These are phyloP conservation scores for Pollimyrus isidori DNA, from an alignment of 2,113 vertebrate species.

Conservation along the genomic window DNA sequence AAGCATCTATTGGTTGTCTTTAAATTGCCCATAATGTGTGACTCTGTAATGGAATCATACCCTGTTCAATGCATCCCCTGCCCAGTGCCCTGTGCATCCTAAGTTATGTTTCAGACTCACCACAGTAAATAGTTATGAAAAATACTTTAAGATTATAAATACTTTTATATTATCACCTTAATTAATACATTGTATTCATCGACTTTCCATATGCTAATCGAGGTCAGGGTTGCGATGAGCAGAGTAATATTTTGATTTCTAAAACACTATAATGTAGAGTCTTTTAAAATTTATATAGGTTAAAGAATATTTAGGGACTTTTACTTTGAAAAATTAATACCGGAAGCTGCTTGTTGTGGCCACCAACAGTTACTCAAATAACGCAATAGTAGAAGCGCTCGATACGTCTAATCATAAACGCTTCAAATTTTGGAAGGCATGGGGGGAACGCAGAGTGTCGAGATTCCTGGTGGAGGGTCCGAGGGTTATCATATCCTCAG, in stretches of 20 bases:
- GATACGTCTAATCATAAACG: background rate
- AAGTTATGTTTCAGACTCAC: background rate
- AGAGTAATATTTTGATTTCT: background rate
- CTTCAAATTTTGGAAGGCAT: conserved; percentile 43
- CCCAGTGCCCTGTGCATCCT: background rate
- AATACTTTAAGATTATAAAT: background rate
- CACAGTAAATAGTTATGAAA: background rate
- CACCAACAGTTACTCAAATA: background rate
- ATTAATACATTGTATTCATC: background rate
- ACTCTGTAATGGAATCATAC: background rate
- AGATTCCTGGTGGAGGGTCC: conserved; percentile 88
- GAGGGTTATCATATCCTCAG: conserved; percentile 90
- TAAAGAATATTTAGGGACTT: background rate
- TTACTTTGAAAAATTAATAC: background rate
- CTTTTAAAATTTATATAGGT: background rate
- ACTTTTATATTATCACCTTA: background rate
- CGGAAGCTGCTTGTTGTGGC: background rate
- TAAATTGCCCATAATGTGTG: background rate
- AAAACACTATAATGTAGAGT: background rate
- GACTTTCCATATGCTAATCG: background rate
- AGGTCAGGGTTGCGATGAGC: background rate
- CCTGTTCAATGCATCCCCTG: background rate
- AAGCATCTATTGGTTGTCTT: background rate
- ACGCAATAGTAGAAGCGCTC: background rate
- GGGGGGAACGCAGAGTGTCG: conserved; percentile 86